phyloP scores from a whole-genome alignment of 1,140 invertebrate species.

The Odontomachus brunneus region DNA sequence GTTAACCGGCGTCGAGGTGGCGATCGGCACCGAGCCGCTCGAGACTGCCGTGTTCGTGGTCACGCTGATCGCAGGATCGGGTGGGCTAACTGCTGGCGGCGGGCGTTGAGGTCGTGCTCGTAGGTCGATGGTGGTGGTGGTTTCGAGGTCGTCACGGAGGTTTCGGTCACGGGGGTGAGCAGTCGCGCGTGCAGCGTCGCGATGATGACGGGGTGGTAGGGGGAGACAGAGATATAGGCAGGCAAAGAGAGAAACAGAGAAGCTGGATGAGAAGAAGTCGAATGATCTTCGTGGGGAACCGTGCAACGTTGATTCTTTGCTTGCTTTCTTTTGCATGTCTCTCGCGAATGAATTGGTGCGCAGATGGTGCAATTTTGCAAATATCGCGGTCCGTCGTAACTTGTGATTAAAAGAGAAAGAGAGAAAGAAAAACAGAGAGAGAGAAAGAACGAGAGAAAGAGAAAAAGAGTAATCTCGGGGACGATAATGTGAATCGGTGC shows the following conservation, averaged over 20 bases:
- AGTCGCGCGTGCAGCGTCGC: constrained; percentile 61
- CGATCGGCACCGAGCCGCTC: constrained; percentile 72
- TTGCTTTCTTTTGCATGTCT: neutral
- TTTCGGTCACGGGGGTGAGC: constrained; percentile 20
- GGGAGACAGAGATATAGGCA: constrained; percentile 45
- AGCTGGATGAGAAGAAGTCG: constrained; percentile 62
- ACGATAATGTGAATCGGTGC: constrained; percentile 36
- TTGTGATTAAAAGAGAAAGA: too few relatives aligned
- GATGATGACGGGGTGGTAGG: constrained; percentile 51
- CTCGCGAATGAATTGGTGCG: neutral
- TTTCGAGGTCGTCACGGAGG: constrained; percentile 44
- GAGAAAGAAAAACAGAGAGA: too few relatives aligned
- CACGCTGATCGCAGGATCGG: constrained; percentile 59
- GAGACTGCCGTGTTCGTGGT: constrained; percentile 62
- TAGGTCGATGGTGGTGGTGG: too few relatives aligned
- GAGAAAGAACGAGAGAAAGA: too few relatives aligned
- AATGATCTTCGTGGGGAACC: constrained; percentile 10
- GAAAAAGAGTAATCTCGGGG: neutral
- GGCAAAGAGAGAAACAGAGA: constrained; percentile 65
- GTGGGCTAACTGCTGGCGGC: constrained; percentile 58
- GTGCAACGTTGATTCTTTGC: constrained; percentile 62
- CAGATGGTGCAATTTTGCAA: neutral
- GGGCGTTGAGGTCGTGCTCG: constrained; percentile 4
- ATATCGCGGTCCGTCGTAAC: neutral
- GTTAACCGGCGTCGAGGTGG: constrained; percentile 79